A percentile compares a stretch with the other conserved stretches of the same genome.
Conservation (phyloP, 1,140 invertebrate species). For the Pogonomyrmex californicus region DNA sequence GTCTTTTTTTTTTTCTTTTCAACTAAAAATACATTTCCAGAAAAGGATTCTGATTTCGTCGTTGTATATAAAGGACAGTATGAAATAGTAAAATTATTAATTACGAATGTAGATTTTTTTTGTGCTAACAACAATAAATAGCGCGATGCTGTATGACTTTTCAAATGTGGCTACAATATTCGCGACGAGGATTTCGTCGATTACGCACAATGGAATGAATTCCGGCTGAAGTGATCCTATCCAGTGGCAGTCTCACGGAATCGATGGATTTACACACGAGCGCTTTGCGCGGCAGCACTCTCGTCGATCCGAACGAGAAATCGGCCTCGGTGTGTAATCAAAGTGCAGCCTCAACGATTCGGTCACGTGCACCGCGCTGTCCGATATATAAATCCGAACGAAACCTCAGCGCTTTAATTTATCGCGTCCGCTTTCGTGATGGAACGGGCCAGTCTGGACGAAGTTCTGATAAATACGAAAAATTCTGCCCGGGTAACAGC, state of each 20-base stretch:
- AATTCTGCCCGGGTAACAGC: background rate
- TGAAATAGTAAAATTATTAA: background rate
- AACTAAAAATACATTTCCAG: background rate
- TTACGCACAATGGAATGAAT: slow-evolving; percentile 42
- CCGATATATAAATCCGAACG: slow-evolving; percentile 21
- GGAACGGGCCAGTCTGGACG: background rate
- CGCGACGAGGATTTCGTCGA: background rate
- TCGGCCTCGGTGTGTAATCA: slow-evolving; percentile 33
- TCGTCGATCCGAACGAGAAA: slow-evolving; percentile 22
- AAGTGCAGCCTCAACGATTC: slow-evolving; percentile 23
- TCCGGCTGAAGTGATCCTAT: slow-evolving; percentile 21
- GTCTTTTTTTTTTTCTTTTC: background rate
- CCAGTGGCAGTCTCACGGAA: slow-evolving; percentile 19
- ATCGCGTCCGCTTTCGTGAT: slow-evolving; percentile 4
- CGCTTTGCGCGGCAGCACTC: background rate
- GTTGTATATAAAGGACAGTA: background rate
- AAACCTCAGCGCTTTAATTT: background rate
- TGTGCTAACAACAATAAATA: background rate
- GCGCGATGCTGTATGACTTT: background rate
- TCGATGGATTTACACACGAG: slow-evolving; percentile 29
- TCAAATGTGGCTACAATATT: background rate
- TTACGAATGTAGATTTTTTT: background rate
- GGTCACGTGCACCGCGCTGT: background rate
- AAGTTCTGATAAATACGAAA: slow-evolving; percentile 10
- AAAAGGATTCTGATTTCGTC: slow-evolving; percentile 11